Evolutionary conservation across 2,888 invertebrate genomes (phyloP).

Genomic region (Rotaria macrura): DNA sequence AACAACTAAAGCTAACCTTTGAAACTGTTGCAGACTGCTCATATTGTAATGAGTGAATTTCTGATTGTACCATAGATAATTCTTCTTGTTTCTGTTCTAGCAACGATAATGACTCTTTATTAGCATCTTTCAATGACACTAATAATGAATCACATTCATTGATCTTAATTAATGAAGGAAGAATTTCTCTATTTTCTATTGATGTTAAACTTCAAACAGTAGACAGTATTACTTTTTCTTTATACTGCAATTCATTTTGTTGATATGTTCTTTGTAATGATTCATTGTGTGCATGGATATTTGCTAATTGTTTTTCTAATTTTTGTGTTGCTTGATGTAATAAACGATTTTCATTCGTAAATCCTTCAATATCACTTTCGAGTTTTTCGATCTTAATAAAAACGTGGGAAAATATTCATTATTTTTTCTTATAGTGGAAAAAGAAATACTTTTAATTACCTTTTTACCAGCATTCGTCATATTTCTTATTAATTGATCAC

Average conservation of each 20-base stretch:
- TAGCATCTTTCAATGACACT: neutral
- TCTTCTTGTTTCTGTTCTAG: neutral
- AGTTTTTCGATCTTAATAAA: neutral
- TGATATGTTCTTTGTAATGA: neutral
- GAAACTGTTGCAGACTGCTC: neutral
- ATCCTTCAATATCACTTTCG: neutral
- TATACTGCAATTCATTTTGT: neutral
- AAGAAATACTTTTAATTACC: no score
- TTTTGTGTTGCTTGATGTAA: neutral
- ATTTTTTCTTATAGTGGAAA: no score
- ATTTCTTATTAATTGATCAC: neutral
- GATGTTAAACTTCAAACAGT: neutral
- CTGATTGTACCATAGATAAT: neutral
- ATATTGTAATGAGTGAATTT: neutral
- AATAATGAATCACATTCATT: constrained; percentile 1
- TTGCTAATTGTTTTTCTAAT: constrained; percentile 10
- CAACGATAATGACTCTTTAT: neutral
- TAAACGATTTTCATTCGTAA: neutral
- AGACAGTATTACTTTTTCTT: neutral
- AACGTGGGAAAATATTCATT: neutral
- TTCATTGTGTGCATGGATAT: neutral
- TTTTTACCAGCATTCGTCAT: neutral
- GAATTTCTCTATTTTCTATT: neutral
- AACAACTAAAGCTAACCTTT: neutral
- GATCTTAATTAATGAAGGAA: neutral